Evolutionary conservation across 2,113 vertebrate genomes (phyloP).

Genomic region (Dasyurus viverrinus): DNA sequence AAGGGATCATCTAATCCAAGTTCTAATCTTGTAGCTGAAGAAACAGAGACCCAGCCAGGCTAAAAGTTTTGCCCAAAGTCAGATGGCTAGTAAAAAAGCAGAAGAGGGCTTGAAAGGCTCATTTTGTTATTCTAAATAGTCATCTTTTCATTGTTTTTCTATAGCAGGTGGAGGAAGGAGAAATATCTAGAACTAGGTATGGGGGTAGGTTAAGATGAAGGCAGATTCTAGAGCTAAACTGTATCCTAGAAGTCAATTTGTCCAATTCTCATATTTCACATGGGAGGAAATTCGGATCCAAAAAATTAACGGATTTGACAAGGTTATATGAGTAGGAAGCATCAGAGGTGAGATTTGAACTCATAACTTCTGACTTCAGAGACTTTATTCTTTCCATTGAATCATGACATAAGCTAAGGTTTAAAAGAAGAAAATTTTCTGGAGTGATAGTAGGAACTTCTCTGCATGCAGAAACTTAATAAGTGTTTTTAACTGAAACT

Average conservation of each 20-base stretch:
- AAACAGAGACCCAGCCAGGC: background rate
- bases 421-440: too few species aligned
- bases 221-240: background rate
- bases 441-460: too few species aligned
- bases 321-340: too few species aligned
- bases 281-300: background rate
- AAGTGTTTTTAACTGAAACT: too few species aligned
- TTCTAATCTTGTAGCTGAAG: background rate
- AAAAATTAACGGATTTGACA: too few species aligned
- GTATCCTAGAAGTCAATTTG: too few species aligned
- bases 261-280: background rate
- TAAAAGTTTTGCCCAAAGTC: background rate
- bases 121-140: background rate
- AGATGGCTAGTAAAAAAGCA: background rate
- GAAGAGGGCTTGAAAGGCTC: background rate
- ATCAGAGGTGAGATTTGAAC: too few species aligned
- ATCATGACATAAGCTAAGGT: too few species aligned
- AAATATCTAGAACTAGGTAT: background rate
- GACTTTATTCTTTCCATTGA: too few species aligned
- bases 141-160: background rate
- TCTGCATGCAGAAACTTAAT: too few species aligned
- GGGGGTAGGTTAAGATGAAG: background rate
- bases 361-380: too few species aligned
- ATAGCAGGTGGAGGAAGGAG: background rate
- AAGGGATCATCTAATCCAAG: background rate